Conservation (phyloP, 2,113 vertebrate genomes). For the Nerophis lumbriciformis region DNA sequence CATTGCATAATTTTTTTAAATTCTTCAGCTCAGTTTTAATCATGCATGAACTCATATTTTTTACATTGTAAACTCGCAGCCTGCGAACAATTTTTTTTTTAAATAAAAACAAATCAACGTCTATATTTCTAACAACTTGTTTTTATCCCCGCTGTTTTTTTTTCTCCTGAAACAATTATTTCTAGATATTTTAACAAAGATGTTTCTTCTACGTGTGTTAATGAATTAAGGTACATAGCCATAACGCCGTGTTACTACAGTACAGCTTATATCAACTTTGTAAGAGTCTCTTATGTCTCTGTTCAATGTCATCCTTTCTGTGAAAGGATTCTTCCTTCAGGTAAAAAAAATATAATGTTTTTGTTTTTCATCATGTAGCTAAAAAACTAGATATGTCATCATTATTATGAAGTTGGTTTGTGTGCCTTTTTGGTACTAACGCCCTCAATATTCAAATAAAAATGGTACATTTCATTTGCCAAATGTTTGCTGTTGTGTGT, state of each 20-base stretch:
- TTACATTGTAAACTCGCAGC: slow-evolving; percentile 3
- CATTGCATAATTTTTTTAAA: too few species aligned
- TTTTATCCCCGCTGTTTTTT: slow-evolving; percentile 23
- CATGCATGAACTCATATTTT: neutral
- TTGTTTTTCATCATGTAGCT: slow-evolving; percentile 48
- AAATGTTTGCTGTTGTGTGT: slow-evolving; percentile 6
- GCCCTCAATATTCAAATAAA: slow-evolving; percentile 76
- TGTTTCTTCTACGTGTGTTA: slow-evolving; percentile 34
- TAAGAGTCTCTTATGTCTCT: slow-evolving; percentile 58
- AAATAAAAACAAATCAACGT: neutral
- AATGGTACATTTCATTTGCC: slow-evolving; percentile 76
- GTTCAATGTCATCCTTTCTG: slow-evolving; percentile 80
- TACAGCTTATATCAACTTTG: slow-evolving; percentile 15
- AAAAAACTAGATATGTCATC: slow-evolving; percentile 52
- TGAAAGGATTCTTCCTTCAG: slow-evolving; percentile 80
- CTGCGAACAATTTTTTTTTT: slow-evolving; percentile 14
- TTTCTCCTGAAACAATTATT: slow-evolving; percentile 15
- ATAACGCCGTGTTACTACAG: slow-evolving; percentile 18
- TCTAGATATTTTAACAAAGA: slow-evolving; percentile 44
- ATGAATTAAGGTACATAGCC: slow-evolving; percentile 58
- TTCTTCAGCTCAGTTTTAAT: neutral
- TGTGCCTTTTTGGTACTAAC: slow-evolving; percentile 77
- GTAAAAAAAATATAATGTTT: slow-evolving; percentile 28
- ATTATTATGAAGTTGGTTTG: slow-evolving; percentile 71
- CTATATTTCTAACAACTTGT: slow-evolving; percentile 38